Conservation (phyloP, 2,888 invertebrate genomes). For the Myopa testacea region DNA sequence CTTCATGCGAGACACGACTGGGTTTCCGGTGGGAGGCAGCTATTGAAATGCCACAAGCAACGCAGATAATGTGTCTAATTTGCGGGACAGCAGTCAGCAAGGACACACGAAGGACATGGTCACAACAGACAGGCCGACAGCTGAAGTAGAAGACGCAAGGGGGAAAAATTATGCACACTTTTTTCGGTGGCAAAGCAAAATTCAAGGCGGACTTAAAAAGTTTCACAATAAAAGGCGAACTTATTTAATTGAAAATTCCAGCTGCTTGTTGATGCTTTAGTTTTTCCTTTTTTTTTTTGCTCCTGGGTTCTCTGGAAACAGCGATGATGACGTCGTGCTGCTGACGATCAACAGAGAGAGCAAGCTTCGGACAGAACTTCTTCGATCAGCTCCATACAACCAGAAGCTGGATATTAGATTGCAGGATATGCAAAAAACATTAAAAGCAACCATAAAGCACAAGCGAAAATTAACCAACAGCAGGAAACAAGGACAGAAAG, state of each 20-base stretch:
- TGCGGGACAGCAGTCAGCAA: neutral
- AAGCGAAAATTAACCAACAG: too few species aligned
- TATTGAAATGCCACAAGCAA: constrained; percentile 32
- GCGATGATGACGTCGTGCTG: neutral
- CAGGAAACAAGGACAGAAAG: constrained; percentile 3
- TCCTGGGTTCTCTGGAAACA: too few species aligned
- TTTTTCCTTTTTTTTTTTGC: neutral
- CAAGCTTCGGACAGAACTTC: neutral
- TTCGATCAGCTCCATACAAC: neutral
- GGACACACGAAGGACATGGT: neutral
- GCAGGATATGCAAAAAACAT: constrained; percentile 24
- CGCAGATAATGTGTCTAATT: constrained; percentile 28
- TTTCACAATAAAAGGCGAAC: constrained; percentile 16
- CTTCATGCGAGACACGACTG: too few species aligned
- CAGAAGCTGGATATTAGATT: constrained; percentile 17
- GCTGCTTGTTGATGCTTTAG: constrained; percentile 4
- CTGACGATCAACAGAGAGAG: neutral
- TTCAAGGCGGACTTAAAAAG: constrained; percentile 4
- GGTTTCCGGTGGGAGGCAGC: constrained; percentile 1
- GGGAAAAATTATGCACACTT: neutral
- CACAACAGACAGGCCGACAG: too few species aligned
- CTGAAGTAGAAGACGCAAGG: too few species aligned
- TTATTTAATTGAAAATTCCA: constrained; percentile 38
- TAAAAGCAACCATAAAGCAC: too few species aligned
- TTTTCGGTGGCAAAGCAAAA: neutral